Conservation (phyloP, 2,797 vertebrate genomes). For the Momotus momota region DNA sequence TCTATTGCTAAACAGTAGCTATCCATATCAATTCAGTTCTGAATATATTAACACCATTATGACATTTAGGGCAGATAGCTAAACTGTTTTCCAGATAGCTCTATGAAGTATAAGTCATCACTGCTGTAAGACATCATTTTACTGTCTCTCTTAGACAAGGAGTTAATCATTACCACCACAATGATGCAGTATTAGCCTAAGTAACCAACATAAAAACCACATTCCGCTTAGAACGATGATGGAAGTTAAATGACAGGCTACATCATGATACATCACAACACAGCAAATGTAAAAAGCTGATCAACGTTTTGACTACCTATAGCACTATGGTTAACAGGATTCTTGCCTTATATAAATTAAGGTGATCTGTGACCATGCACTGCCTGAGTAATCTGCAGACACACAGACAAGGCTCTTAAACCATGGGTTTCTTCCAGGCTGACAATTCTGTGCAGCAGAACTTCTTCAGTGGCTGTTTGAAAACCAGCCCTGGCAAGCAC, state of each 20-base stretch:
- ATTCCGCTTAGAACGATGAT: background rate
- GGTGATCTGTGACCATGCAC: background rate
- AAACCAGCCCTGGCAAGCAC: background rate
- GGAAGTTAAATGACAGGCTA: background rate
- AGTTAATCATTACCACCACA: background rate
- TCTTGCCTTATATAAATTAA: background rate
- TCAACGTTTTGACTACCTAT: background rate
- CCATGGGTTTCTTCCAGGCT: background rate
- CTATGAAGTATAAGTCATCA: background rate
- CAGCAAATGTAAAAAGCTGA: background rate
- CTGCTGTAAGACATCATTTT: background rate
- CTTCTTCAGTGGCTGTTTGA: background rate
- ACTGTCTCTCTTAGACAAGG: background rate
- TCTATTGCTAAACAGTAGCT: background rate
- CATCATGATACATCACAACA: background rate
- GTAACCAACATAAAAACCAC: background rate
- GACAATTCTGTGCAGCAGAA: background rate
- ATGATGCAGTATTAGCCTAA: background rate
- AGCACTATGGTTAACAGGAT: background rate
- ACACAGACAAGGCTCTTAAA: background rate
- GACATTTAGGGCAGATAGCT: background rate
- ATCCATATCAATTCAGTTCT: background rate
- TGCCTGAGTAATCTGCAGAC: background rate
- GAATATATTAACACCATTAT: background rate
- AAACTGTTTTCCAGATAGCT: conserved; percentile 9